These are phyloP conservation scores for Bombus superbus DNA, from an alignment of 1,140 invertebrate species.

Conservation along the genomic window DNA sequence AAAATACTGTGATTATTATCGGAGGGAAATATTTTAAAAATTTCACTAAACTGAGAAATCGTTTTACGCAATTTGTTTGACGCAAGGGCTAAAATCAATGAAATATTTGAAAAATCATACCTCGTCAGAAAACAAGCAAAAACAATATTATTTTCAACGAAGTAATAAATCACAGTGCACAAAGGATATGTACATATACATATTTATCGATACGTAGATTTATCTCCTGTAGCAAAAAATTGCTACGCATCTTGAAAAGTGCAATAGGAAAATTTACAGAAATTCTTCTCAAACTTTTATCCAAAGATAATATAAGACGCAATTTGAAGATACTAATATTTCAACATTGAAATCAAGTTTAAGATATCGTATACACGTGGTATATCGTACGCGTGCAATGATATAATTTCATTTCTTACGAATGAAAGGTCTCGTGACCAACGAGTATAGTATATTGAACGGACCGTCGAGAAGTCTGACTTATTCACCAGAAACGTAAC, in stretches of 20 bases:
- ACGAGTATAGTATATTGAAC: background rate
- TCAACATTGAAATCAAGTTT: background rate
- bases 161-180: background rate
- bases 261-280: background rate
- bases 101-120: background rate
- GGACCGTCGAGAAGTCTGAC: background rate
- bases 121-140: background rate
- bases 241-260: background rate
- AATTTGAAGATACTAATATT: background rate
- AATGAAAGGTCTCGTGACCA: conserved; percentile 15
- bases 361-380: too few species aligned
- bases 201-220: background rate
- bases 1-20: background rate
- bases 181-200: background rate
- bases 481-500: background rate
- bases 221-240: background rate
- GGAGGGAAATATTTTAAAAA: background rate
- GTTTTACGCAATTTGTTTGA: background rate
- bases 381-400: too few species aligned
- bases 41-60: background rate
- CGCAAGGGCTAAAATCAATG: background rate
- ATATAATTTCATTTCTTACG: background rate
- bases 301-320: too few species aligned
- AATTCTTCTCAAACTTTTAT: background rate
- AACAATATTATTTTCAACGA: background rate